A percentile compares a stretch with the other conserved stretches of the same genome.
phyloP scores from a whole-genome alignment of 2,797 vertebrate species.

The Crenichthys baileyi region DNA sequence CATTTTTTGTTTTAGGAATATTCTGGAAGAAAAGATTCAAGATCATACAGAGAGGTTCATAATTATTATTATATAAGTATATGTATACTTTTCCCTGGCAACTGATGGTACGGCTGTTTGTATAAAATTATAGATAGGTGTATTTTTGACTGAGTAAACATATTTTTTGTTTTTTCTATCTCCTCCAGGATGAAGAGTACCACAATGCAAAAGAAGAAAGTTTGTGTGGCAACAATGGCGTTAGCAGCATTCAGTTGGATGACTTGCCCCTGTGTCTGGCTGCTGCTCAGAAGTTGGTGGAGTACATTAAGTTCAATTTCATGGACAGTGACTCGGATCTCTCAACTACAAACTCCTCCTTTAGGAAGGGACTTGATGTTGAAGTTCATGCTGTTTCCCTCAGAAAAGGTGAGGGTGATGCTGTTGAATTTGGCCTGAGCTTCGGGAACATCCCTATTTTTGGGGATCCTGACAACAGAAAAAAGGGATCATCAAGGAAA shows the following conservation, averaged over 20 bases:
- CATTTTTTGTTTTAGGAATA: neutral
- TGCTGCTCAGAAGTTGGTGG: slow-evolving; percentile 90
- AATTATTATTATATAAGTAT: neutral
- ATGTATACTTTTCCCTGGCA: neutral
- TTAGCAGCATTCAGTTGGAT: slow-evolving; percentile 19
- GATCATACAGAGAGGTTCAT: neutral
- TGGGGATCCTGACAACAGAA: slow-evolving; percentile 90
- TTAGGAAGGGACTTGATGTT: slow-evolving; percentile 73
- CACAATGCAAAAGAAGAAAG: slow-evolving; percentile 65
- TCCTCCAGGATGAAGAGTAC: slow-evolving; percentile 36
- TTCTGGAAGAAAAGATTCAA: neutral
- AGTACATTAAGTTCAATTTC: slow-evolving; percentile 96
- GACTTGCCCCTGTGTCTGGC: slow-evolving; percentile 83
- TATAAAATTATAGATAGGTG: neutral
- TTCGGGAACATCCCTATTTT: slow-evolving; percentile 97
- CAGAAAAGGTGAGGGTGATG: slow-evolving; percentile 81
- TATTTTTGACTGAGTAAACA: neutral
- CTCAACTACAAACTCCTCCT: slow-evolving; percentile 21
- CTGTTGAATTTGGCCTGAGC: slow-evolving; percentile 87
- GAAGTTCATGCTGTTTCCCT: slow-evolving; percentile 90
- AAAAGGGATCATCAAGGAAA: slow-evolving; percentile 84
- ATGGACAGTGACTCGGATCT: slow-evolving; percentile 76
- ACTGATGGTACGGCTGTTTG: neutral
- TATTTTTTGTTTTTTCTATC: neutral
- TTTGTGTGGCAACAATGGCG: slow-evolving; percentile 68